Conservation (phyloP, 2,888 invertebrate species). For the Sicus ferrugineus region DNA sequence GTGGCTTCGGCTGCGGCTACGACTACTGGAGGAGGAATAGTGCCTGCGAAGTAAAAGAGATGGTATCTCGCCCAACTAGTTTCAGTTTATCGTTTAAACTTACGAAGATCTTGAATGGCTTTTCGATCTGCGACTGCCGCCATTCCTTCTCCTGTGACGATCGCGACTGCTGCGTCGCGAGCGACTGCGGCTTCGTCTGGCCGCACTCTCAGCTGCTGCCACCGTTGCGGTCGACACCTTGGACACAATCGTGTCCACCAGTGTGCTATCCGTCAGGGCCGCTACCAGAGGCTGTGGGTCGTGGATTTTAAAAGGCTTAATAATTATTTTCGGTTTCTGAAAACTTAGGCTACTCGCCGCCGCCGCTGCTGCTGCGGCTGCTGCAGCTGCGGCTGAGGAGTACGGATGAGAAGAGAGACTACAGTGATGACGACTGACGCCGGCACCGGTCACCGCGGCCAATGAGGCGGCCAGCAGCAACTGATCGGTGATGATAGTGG, state of each 20-base stretch:
- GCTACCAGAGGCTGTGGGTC: conserved; percentile 63
- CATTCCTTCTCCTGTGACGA: conserved; percentile 34
- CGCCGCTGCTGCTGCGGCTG: conserved; percentile 46
- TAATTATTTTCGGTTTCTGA: conserved; percentile 64
- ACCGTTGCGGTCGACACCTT: conserved; percentile 63
- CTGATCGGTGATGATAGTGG: conserved; percentile 44
- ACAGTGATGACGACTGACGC: conserved; percentile 41
- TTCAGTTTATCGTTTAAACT: conserved; percentile 34
- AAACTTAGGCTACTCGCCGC: conserved; percentile 56
- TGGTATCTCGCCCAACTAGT: too few species aligned
- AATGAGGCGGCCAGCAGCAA: conserved; percentile 48
- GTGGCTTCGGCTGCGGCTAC: conserved; percentile 57
- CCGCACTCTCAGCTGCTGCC: conserved; percentile 60
- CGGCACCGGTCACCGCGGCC: conserved; percentile 43
- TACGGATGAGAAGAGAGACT: conserved; percentile 43
- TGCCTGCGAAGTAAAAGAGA: conserved; percentile 43
- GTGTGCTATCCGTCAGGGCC: conserved; percentile 59
- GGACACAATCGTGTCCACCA: conserved; percentile 62
- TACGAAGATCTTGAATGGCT: conserved; percentile 67
- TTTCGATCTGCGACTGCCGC: conserved; percentile 48
- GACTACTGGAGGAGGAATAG: conserved; percentile 59
- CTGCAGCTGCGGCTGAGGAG: conserved; percentile 42
- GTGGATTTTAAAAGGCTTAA: conserved; percentile 65
- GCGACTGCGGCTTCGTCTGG: conserved; percentile 60
- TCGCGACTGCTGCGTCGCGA: conserved; percentile 50